phyloP scores from a whole-genome alignment of 2,888 invertebrate species.

The Hybos culiciformis region DNA sequence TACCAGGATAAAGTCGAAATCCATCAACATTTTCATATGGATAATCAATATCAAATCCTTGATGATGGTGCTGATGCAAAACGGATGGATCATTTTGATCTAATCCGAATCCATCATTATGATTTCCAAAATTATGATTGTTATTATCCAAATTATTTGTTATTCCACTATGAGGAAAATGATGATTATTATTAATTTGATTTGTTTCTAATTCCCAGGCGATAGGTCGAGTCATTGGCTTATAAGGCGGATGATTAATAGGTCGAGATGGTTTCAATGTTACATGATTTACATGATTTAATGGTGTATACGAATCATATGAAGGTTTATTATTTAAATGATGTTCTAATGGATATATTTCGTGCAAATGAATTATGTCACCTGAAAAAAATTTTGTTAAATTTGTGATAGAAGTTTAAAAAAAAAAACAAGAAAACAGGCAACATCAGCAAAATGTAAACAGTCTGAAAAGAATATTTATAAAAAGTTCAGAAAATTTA shows the following conservation, averaged over 20 bases:
- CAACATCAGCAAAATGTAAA: not conserved
- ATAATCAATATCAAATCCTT: conserved; percentile 18
- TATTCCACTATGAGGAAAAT: too few relatives aligned
- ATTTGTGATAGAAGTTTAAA: too few relatives aligned
- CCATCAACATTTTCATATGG: conserved; percentile 23
- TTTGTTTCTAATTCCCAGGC: conserved; percentile 33
- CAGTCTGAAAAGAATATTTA: not conserved
- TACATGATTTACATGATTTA: conserved; percentile 2
- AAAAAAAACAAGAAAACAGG: not conserved
- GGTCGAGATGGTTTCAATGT: not conserved
- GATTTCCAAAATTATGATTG: conserved; percentile 27
- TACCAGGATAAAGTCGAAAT: conserved; percentile 35
- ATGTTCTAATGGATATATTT: conserved; percentile 30
- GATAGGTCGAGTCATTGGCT: conserved; percentile 24
- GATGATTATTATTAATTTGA: conserved; percentile 19
- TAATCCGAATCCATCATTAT: conserved; percentile 13
- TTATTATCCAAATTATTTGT: conserved; percentile 34
- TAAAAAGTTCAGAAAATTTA: not conserved
- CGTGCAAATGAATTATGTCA: conserved; percentile 37
- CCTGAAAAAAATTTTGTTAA: conserved; percentile 26
- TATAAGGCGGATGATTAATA: conserved; percentile 9
- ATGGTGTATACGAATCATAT: not conserved
- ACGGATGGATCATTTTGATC: not conserved
- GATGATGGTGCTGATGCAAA: not conserved
- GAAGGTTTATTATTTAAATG: conserved; percentile 1